Conservation (phyloP, 2,888 invertebrate species). For the Aleiodes testaceus region DNA sequence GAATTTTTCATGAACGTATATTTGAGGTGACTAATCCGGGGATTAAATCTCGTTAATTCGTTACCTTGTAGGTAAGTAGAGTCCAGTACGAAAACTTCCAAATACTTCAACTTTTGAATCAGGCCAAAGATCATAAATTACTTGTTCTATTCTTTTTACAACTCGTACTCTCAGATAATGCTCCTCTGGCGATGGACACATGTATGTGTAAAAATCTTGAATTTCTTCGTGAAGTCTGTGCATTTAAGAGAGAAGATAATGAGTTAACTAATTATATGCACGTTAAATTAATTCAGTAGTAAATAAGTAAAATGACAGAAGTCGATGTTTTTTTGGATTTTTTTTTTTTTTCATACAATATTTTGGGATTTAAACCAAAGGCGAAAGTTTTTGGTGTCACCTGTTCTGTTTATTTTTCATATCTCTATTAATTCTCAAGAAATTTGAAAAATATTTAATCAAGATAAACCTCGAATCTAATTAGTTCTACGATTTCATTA, state of each 20-base stretch:
- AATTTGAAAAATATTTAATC: too few species aligned
- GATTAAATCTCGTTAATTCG: not conserved
- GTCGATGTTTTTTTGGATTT: too few species aligned
- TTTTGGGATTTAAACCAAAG: too few species aligned
- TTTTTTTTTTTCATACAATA: too few species aligned
- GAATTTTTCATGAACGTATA: not conserved
- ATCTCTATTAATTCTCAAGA: too few species aligned
- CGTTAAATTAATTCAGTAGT: too few species aligned
- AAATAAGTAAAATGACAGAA: too few species aligned
- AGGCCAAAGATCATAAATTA: conserved; percentile 92
- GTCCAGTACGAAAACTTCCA: conserved; percentile 97
- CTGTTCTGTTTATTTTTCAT: too few species aligned
- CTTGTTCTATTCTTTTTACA: conserved; percentile 89
- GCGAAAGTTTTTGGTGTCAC: too few species aligned
- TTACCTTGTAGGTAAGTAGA: conserved; percentile 96
- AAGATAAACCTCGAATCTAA: too few species aligned
- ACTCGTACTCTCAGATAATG: conserved; percentile 91
- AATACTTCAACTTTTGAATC: conserved; percentile 97
- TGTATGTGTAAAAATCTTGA: conserved; percentile 95
- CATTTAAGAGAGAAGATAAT: not conserved
- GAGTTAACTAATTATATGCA: not conserved
- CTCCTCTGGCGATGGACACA: conserved; percentile 94
- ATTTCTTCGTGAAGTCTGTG: conserved; percentile 96
- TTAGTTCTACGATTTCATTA: too few species aligned
- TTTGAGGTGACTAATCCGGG: too few species aligned